Evolutionary conservation across 2,888 invertebrate species (phyloP).

Genomic region (Cryptocephalus primarius): DNA sequence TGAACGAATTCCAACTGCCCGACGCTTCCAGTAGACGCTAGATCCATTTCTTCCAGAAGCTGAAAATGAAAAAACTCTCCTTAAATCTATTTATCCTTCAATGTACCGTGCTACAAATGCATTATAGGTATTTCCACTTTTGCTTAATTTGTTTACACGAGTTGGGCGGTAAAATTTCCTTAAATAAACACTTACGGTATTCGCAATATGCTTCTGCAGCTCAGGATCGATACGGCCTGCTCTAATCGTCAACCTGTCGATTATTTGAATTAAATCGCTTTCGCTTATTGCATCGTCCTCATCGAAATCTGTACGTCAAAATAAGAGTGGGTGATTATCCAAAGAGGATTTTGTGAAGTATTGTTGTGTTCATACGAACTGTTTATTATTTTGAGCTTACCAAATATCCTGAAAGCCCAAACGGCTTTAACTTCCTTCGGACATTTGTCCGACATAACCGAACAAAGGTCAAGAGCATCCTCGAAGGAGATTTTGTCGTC

Average conservation of each 20-base stretch:
- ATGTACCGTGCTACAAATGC: too few species aligned
- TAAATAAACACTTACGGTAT: constrained; percentile 39
- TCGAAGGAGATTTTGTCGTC: constrained; percentile 64
- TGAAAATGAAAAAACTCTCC: constrained; percentile 28
- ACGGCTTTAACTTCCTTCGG: constrained; percentile 59
- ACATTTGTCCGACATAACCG: constrained; percentile 62
- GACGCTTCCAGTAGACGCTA: constrained; percentile 47
- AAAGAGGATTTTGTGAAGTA: neutral
- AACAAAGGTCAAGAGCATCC: constrained; percentile 66
- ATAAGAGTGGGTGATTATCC: too few species aligned
- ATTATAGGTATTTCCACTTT: too few species aligned
- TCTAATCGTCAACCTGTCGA: constrained; percentile 42
- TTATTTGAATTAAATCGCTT: constrained; percentile 43
- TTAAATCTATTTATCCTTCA: too few species aligned
- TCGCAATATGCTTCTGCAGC: constrained; percentile 43
- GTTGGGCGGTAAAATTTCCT: neutral
- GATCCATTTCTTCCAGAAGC: constrained; percentile 51
- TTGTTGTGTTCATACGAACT: neutral
- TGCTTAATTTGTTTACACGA: neutral
- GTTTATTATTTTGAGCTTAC: constrained; percentile 35
- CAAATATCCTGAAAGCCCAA: constrained; percentile 70
- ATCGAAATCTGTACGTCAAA: constrained; percentile 44
- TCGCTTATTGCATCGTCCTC: constrained; percentile 49
- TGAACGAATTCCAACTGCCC: constrained; percentile 50
- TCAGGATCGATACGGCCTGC: constrained; percentile 29